Percentiles rank a stretch among this genome's conserved stretches.
These are phyloP conservation scores for Orchesella flavescens DNA, from an alignment of 2,888 invertebrate species.

Conservation along the genomic window DNA sequence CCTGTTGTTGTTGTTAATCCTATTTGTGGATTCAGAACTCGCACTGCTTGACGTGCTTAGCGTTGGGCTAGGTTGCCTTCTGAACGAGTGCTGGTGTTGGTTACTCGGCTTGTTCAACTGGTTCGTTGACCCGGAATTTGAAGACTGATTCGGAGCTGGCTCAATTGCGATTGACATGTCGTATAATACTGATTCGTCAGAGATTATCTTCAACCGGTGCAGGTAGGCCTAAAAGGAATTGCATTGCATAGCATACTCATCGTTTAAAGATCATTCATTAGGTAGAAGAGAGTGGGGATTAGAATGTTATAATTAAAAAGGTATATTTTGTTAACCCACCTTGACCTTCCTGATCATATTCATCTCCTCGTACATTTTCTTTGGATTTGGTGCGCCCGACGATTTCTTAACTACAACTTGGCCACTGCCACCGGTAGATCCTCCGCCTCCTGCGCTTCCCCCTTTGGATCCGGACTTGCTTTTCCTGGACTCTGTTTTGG, in stretches of 20 bases:
- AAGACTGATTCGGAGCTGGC: conserved; percentile 74
- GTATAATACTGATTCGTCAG: conserved; percentile 92
- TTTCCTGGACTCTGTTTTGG: conserved; percentile 41
- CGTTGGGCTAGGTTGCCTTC: conserved; percentile 59
- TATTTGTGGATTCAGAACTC: conserved; percentile 65
- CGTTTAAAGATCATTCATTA: no score
- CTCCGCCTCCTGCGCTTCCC: conserved; percentile 45
- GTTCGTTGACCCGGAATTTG: conserved; percentile 27
- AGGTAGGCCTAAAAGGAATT: conserved; percentile 89
- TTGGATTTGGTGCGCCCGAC: conserved; percentile 83
- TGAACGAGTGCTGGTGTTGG: conserved; percentile 50
- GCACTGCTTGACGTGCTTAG: conserved; percentile 62
- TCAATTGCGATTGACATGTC: conserved; percentile 93
- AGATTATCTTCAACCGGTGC: conserved; percentile 91
- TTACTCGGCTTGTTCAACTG: conserved; percentile 45
- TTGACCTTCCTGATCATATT: conserved; percentile 71
- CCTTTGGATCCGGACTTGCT: conserved; percentile 29
- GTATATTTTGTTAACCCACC: conserved; percentile 16
- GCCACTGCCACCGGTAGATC: conserved; percentile 43
- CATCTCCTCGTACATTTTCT: conserved; percentile 97
- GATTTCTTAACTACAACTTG: conserved; percentile 7
- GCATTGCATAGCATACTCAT: no score
- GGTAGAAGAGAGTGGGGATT: no score
- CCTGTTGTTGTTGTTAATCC: conserved; percentile 57
- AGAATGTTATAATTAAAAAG: no score